These are phyloP conservation scores for Melinopterus prodromus DNA, from an alignment of 2,888 invertebrate genomes.

Conservation along the genomic window DNA sequence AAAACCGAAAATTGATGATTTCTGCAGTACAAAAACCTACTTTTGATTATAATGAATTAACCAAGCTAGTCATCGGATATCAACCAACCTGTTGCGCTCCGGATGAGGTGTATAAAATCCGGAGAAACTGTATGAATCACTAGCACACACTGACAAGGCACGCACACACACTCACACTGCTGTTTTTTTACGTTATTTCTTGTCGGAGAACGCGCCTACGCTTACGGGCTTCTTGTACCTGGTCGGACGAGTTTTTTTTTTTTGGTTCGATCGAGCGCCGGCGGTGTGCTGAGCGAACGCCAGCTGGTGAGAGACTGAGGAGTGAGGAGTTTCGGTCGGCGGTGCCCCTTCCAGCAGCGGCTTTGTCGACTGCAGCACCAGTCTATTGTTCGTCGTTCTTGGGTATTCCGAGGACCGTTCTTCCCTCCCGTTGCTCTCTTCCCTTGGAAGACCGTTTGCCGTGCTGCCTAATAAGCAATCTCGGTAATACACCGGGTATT, in stretches of 20 bases:
- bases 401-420: neutral
- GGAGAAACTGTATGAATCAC: neutral
- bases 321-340: neutral
- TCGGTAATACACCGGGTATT: neutral
- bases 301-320: constrained; percentile 4
- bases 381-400: neutral
- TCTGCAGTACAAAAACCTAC: too few relatives aligned
- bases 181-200: neutral
- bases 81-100: neutral
- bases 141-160: neutral
- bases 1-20: too few relatives aligned
- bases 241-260: neutral
- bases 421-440: neutral
- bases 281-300: neutral
- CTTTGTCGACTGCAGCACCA: neutral
- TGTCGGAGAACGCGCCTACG: neutral
- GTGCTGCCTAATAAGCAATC: neutral
- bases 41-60: neutral
- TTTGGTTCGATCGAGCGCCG: neutral
- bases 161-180: neutral
- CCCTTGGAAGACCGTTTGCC: neutral
- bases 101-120: constrained; percentile 4
- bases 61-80: neutral
- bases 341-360: neutral
- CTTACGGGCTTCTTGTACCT: neutral